These are phyloP conservation scores for Sebastes jordani DNA, from an alignment of 2,797 vertebrate species.

Conservation along the genomic window DNA sequence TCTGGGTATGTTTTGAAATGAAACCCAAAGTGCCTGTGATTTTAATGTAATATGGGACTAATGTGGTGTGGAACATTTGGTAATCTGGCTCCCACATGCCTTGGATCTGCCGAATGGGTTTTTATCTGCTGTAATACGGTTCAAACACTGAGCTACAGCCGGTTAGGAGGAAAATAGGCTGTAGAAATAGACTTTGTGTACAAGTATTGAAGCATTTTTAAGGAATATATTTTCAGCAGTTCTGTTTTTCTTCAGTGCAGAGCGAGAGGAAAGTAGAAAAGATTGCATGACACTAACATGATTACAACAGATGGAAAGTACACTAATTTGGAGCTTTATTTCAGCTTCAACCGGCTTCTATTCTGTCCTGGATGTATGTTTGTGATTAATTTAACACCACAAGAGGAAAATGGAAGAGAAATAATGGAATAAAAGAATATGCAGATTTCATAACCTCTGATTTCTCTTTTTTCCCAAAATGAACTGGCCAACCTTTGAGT, in stretches of 20 bases:
- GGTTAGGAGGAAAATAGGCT: slow-evolving; percentile 31
- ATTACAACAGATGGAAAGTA: slow-evolving; percentile 8
- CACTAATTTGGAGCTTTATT: slow-evolving; percentile 17
- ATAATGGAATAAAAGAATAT: slow-evolving; percentile 39
- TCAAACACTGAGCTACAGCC: slow-evolving; percentile 57
- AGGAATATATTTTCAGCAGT: neutral
- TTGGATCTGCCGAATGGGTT: slow-evolving; percentile 66
- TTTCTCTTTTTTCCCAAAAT: slow-evolving; percentile 16
- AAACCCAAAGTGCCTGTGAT: slow-evolving; percentile 70
- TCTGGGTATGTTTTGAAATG: slow-evolving; percentile 77
- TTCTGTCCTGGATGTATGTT: neutral
- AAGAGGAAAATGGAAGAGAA: slow-evolving; percentile 38
- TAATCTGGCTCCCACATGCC: slow-evolving; percentile 74
- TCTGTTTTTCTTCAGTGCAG: slow-evolving; percentile 2
- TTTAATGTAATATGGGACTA: slow-evolving; percentile 76
- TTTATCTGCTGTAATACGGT: slow-evolving; percentile 64
- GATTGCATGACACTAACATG: neutral
- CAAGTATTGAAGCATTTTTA: slow-evolving; percentile 14
- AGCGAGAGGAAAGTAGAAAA: neutral
- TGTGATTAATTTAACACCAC: slow-evolving; percentile 28
- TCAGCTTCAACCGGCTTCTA: neutral
- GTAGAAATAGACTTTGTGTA: slow-evolving; percentile 37
- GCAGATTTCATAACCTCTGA: slow-evolving; percentile 44
- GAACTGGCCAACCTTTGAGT: slow-evolving; percentile 33
- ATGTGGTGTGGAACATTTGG: slow-evolving; percentile 74